Evolutionary conservation across 2,113 vertebrate genomes (phyloP).

Genomic region (Pavo muticus): DNA sequence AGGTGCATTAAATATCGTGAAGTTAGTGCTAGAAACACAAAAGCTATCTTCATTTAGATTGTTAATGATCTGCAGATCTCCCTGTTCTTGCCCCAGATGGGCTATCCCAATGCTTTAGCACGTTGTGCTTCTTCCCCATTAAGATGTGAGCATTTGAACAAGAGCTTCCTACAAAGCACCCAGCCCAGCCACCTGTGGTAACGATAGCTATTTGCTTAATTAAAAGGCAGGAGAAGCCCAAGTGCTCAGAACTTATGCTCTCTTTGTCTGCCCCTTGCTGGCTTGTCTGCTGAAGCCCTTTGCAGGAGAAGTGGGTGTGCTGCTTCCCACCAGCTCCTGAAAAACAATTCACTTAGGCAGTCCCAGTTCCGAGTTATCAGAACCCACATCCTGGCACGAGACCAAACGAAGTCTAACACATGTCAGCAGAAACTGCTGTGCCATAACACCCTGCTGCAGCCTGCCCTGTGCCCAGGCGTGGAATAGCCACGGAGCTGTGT

Average conservation of each 20-base stretch:
- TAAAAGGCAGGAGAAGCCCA: background rate
- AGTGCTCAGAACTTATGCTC: background rate
- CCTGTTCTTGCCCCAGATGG: background rate
- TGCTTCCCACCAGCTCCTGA: rapidly evolving
- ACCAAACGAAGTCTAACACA: background rate
- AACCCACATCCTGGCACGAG: background rate
- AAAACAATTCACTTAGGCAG: background rate
- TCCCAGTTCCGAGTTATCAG: rapidly evolving
- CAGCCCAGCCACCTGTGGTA: background rate
- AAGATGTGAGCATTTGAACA: background rate
- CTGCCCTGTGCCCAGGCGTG: rapidly evolving
- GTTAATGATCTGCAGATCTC: background rate
- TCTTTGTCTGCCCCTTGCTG: background rate
- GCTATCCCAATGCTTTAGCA: background rate
- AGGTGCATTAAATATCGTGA: background rate
- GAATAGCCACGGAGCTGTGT: background rate
- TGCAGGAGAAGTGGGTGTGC: rapidly evolving
- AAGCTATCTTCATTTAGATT: background rate
- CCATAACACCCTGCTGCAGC: rapidly evolving
- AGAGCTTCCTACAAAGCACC: background rate
- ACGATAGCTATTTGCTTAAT: background rate
- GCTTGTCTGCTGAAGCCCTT: background rate
- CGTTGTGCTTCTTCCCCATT: background rate
- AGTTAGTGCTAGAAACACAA: background rate
- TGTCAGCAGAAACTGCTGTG: rapidly evolving